Conservation (phyloP, 2,113 vertebrate species). For the Paedocypris sp. region DNA sequence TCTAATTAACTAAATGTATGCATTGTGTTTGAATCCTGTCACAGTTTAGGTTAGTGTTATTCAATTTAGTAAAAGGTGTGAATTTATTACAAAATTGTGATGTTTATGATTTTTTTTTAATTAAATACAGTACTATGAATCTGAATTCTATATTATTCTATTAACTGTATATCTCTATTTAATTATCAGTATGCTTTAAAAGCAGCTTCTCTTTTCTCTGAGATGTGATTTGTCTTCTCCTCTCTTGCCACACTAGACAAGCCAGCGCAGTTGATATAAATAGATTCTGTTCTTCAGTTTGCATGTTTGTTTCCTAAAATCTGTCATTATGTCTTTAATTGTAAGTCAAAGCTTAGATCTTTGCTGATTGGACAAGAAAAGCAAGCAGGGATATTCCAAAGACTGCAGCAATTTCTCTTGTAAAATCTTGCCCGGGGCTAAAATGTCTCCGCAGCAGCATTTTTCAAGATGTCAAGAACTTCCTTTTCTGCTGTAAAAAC, state of each 20-base stretch:
- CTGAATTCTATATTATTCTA: too few relatives aligned
- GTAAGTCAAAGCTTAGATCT: conserved; percentile 6
- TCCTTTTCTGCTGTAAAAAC: conserved; percentile 16
- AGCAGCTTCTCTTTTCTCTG: too few relatives aligned
- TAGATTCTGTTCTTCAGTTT: background rate
- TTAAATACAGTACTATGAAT: too few relatives aligned
- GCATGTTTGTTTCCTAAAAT: conserved; percentile 11
- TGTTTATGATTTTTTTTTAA: too few relatives aligned
- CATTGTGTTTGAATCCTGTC: too few relatives aligned
- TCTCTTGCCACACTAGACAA: conserved; percentile 4
- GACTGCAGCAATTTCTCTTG: conserved; percentile 20
- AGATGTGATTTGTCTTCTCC: background rate
- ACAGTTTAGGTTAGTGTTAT: too few relatives aligned
- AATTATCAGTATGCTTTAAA: too few relatives aligned
- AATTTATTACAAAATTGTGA: too few relatives aligned
- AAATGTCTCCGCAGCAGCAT: conserved; percentile 10
- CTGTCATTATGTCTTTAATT: conserved; percentile 26
- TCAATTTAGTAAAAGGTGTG: too few relatives aligned
- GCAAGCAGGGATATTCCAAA: background rate
- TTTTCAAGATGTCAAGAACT: conserved; percentile 23
- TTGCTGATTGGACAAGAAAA: conserved; percentile 5
- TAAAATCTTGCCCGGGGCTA: background rate
- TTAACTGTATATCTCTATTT: too few relatives aligned
- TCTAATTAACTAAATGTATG: too few relatives aligned
- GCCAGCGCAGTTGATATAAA: conserved; percentile 21